Conservation (phyloP, 2,797 vertebrate genomes). For the Phoeniculus purpureus region DNA sequence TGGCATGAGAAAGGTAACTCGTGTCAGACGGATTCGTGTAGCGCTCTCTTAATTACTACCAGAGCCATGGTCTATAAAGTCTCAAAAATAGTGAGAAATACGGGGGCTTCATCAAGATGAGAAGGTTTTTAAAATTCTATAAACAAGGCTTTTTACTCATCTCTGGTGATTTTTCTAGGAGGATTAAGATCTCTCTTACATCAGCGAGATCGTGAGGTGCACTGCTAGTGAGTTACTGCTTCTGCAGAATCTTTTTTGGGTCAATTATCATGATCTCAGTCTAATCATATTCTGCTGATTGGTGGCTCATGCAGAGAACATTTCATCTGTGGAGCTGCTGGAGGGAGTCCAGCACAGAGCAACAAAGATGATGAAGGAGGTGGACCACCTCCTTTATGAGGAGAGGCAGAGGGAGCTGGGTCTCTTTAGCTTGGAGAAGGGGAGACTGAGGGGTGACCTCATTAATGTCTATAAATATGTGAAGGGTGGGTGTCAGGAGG, state of each 20-base stretch:
- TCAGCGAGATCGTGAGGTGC: not conserved
- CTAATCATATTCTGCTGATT: not conserved
- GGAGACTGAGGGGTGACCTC: no score
- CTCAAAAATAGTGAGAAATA: not conserved
- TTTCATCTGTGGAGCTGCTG: not conserved
- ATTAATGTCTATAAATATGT: no score
- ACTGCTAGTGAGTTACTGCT: not conserved
- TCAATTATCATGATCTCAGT: not conserved
- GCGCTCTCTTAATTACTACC: constrained; percentile 20
- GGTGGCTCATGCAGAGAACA: not conserved
- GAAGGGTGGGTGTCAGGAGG: no score
- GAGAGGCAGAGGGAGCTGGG: no score
- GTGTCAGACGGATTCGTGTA: not conserved
- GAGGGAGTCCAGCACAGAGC: no score
- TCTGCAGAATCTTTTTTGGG: not conserved
- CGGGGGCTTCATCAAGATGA: not conserved
- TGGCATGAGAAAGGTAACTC: constrained; percentile 19
- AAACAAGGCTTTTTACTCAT: not conserved
- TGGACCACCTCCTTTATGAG: no score
- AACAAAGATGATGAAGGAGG: no score
- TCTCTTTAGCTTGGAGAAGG: no score
- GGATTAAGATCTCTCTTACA: not conserved
- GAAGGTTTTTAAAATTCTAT: not conserved
- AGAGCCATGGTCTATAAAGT: not conserved
- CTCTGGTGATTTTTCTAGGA: not conserved